phyloP scores from a whole-genome alignment of 2,797 vertebrate genomes.

The Muraenolepis orangiensis region DNA sequence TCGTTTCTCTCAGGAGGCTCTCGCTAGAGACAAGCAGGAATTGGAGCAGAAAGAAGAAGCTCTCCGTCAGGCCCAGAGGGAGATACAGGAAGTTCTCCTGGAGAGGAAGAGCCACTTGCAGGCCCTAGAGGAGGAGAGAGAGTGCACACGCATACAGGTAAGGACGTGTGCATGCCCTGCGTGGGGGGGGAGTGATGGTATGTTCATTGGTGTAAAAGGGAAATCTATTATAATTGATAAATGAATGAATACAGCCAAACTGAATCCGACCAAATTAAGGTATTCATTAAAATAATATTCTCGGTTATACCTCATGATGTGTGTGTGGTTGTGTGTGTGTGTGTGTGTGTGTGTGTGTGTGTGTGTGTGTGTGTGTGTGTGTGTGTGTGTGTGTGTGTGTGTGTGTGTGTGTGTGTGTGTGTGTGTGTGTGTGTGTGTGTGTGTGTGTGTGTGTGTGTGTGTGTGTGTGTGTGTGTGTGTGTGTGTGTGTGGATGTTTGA shows the following conservation, averaged over 20 bases:
- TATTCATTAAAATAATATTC: neutral
- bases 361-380: conserved; percentile 9
- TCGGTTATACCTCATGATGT: neutral
- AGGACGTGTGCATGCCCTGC: conserved; percentile 2
- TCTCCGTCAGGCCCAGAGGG: conserved; percentile 66
- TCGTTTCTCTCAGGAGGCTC: conserved; percentile 66
- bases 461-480: neutral
- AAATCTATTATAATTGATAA: neutral
- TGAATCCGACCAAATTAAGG: neutral
- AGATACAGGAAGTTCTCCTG: conserved; percentile 68
- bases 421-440: conserved; percentile 9
- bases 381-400: conserved; percentile 9
- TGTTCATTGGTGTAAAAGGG: neutral
- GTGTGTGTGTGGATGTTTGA: conserved; percentile 10
- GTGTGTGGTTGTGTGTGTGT: conserved; percentile 3
- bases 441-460: conserved; percentile 9
- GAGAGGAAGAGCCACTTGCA: conserved; percentile 64
- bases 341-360: conserved; percentile 9
- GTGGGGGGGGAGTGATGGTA: neutral
- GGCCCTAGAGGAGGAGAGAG: conserved; percentile 72
- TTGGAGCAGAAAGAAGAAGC: conserved; percentile 75
- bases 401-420: conserved; percentile 9
- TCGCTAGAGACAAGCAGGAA: conserved; percentile 68
- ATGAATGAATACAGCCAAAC: neutral
- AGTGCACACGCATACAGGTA: conserved; percentile 78